phyloP scores from a whole-genome alignment of 2,797 vertebrate genomes.

The Bufotes viridis region DNA sequence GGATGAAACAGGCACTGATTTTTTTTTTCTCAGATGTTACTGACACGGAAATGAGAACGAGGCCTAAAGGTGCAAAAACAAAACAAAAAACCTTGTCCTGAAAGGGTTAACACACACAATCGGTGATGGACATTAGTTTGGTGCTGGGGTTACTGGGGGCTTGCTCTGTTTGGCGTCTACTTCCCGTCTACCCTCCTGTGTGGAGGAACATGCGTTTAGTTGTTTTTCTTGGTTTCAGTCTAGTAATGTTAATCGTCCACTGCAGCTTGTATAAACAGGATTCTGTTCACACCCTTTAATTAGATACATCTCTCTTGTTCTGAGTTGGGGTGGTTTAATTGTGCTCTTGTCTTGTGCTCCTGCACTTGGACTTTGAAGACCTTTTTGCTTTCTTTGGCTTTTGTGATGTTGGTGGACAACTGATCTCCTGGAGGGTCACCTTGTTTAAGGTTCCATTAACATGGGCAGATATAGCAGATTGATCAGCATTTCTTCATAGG shows the following conservation, averaged over 20 bases:
- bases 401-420: not conserved
- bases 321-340: not conserved
- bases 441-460: too few species aligned
- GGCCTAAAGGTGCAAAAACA: too few species aligned
- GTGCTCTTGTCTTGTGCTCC: not conserved
- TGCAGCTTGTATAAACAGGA: not conserved
- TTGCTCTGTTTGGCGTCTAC: not conserved
- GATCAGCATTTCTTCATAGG: too few species aligned
- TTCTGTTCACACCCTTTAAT: slow-evolving; percentile 4
- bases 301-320: not conserved
- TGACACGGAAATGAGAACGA: too few species aligned
- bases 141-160: too few species aligned
- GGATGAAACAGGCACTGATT: too few species aligned
- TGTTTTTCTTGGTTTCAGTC: not conserved
- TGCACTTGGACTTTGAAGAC: not conserved
- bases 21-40: too few species aligned
- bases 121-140: too few species aligned
- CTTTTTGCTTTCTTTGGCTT: not conserved
- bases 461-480: too few species aligned
- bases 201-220: not conserved
- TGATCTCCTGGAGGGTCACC: not conserved
- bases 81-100: too few species aligned
- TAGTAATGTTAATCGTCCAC: not conserved
- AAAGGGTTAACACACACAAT: too few species aligned
- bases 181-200: not conserved